phyloP scores from a whole-genome alignment of 30 jellyfish, hydroid and myxozoan species.

The Sanderia malayensis region DNA sequence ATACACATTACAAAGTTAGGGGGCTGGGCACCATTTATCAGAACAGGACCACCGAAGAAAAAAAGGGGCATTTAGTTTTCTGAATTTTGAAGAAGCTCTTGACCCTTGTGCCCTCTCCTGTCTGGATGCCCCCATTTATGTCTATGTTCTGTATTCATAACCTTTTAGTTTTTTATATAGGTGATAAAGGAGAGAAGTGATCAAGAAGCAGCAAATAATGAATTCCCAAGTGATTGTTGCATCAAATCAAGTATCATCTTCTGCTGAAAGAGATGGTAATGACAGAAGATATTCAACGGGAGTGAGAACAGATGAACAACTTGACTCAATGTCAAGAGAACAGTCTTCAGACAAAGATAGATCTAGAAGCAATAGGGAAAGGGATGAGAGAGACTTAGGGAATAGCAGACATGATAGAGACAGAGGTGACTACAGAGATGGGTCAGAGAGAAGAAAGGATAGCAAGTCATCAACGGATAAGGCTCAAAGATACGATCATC shows the following conservation, averaged over 20 bases:
- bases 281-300: constrained; percentile 38
- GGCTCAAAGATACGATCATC: constrained; percentile 9
- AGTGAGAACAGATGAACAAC: background rate
- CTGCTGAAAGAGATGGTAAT: constrained; percentile 42
- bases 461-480: background rate
- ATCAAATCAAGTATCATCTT: constrained; percentile 11
- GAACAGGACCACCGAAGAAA: no score
- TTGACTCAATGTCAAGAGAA: background rate
- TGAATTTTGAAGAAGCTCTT: no score
- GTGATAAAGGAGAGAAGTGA: no score
- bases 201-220: constrained; percentile 1
- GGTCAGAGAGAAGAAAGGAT: background rate
- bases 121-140: no score
- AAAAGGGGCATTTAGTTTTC: no score
- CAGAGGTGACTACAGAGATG: constrained; percentile 9
- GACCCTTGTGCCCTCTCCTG: no score
- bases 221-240: constrained; percentile 56
- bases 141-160: no score
- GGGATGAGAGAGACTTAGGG: constrained; percentile 45
- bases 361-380: background rate
- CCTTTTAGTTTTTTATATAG: no score
- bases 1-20: no score
- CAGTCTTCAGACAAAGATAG: background rate
- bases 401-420: constrained; percentile 60
- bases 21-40: no score